Base-by-base conservation (phyloP, 2,888 invertebrate species). In the Lithosia quadra region DNA sequence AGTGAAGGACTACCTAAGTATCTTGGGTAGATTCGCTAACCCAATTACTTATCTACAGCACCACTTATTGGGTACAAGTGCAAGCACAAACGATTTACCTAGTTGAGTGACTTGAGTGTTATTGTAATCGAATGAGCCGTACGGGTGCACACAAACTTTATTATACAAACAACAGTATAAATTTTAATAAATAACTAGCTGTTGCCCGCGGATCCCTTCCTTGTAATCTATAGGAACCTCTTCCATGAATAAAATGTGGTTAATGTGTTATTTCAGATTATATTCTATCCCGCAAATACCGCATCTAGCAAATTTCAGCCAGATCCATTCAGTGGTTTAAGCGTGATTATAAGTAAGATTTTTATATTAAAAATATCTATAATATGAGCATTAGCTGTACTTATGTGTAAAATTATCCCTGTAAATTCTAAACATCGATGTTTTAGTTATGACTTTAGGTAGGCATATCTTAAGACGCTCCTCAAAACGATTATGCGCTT, bases 401-500 rank as follows among this genome's bases (percentile, higher is more conserved):
- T n/a, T n/a, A 2, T 49, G n/a, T 8, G 18, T 49, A 18, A 49
- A 49, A n/a, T 49, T 7, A 49, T n/a, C n/a, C n/a, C 49, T n/a
- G n/a, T 49, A 49, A n/a, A 49, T 49, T 49, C n/a, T 49, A 49
- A 49, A 49, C n/a, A 0, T n/a, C n/a, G n/a, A 49, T 49, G 49
- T 49, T 49, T n/a, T 49, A 49, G 49, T n/a, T n/a, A 9, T 49
- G 18, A 9, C 49, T n/a, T 39, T 43, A 43, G 18, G 3, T 39
- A 0, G 9, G 49, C 18, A 18, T 49, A 49, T 49, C 49, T 49
- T 49, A n/a, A 49, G 49, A 49, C n/a, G 18, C 49, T n/a, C 49
- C n/a, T 9, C 49, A n/a, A n/a, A 49, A 49, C n/a, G 49, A 49
- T 49, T 49, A 49, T 49, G n/a, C n/a, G 49, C 63, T 36, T 69